Percentiles rank a stretch among this genome's conserved stretches.
These are phyloP conservation scores for Drosophila punjabiensis DNA, from an alignment of 1,140 invertebrate genomes.

Conservation along the genomic window DNA sequence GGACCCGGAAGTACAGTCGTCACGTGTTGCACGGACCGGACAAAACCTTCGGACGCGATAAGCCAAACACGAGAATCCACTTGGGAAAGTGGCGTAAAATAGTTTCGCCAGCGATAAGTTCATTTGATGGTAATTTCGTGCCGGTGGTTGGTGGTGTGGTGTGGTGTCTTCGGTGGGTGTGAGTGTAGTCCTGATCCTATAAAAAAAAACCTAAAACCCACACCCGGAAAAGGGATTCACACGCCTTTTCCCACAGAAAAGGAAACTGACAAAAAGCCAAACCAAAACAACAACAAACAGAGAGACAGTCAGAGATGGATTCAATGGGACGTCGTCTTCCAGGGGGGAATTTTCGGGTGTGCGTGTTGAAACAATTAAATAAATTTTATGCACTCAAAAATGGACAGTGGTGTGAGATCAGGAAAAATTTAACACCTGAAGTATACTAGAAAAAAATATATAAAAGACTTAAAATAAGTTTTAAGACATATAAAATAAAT, in stretches of 20 bases:
- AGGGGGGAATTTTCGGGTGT: conserved; percentile 45
- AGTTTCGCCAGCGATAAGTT: conserved; percentile 79
- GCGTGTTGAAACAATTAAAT: conserved; percentile 82
- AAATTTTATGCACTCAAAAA: conserved; percentile 56
- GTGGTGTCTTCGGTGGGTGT: conserved; percentile 45
- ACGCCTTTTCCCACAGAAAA: conserved; percentile 54
- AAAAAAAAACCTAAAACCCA: conserved; percentile 15
- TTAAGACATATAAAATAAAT: not conserved
- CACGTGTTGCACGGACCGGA: conserved; percentile 71
- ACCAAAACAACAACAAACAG: conserved; percentile 73
- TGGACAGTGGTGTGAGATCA: conserved; percentile 22
- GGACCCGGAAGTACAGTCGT: conserved; percentile 52
- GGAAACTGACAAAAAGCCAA: conserved; percentile 70
- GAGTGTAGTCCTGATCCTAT: conserved; percentile 35
- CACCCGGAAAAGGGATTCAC: conserved; percentile 60
- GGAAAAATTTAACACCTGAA: not conserved
- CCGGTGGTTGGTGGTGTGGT: conserved; percentile 43
- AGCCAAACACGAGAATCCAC: conserved; percentile 80
- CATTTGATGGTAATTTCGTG: conserved; percentile 78
- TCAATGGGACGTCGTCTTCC: conserved; percentile 19
- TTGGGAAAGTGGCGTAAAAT: conserved; percentile 81
- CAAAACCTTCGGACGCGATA: conserved; percentile 54
- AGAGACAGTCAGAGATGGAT: conserved; percentile 42
- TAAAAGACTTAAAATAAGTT: too few relatives aligned
- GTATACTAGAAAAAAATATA: not conserved